Base-by-base conservation (phyloP, 2,888 invertebrate species). In the Meandrusa payeni region DNA sequence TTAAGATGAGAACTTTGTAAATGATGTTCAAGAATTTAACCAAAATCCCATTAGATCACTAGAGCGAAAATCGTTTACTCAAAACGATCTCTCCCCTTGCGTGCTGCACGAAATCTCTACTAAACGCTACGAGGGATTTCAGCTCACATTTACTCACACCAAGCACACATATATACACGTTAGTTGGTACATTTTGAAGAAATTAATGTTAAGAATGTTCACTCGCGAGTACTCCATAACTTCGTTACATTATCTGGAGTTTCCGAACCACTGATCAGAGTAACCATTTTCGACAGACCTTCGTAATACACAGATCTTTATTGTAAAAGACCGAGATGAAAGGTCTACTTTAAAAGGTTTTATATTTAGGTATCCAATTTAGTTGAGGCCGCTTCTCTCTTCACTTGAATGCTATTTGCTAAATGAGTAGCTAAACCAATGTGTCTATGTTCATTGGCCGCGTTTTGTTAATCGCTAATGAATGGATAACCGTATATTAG, bases 201-300 rank as follows among this genome's bases (percentile, higher is more conserved):
- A 50, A 61, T 53, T 59, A 56, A 56, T 57, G 57, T 55, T 51
- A 45, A 41, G 44, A 36, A 47, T 42, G 46, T 49, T 54, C 55
- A 53, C 52, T 55, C 43, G 48, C 53, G 57, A 55, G 41, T 54
- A 50, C 67, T 73, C 61, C 69, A 73, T 76, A 73, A 76, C 71
- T 76, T 71, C 75, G 59, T 59, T 59, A 66, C 65, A 70, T 76
- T 80, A 82, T 81, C 79, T 64, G 50, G 56, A 67, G 71, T 75
- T 82, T 81, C 81, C 74, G 62, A 69, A 65, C 70, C 77, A 70
- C 59, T 79, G 76, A 57, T 48, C 62, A 65, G 45, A 26, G 15
- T 37, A 49, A 47, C 81, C 73, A 77, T 23, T 54, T 43, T 54
- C 48, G 4, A 3, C 29, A 58, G 73, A 68, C 34, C 76, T 47